Evolutionary conservation across 2,888 invertebrate species (phyloP), one percentile per base, ranked within the genome.

Genomic region (Gastracanthus pulcherrimus): DNA sequence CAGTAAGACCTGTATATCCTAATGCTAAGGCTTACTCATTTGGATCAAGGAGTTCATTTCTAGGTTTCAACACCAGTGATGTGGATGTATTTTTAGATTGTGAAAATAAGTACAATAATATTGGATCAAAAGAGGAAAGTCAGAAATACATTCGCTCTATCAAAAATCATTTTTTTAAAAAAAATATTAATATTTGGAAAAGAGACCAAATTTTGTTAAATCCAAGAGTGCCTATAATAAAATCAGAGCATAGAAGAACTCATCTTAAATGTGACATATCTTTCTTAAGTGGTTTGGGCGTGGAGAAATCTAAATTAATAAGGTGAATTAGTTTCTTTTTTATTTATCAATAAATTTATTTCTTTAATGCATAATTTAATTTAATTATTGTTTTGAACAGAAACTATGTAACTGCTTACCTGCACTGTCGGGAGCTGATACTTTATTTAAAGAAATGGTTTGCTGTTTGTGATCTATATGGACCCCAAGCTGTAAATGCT

Each of bases 191-290:
- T 67, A n/a, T 70, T 87, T 87, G 87, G 84, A 85, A 89, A 76
- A 85, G 93, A 13, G 84, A 89, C 66, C 86, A 91, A 23, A 92
- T 94, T 83, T 62, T 88, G 41, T 89, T 92, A 5, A 87, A 91
- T n/a, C 94, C 94, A 0, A 92, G 94, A 60, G 94, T 94, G 9
- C 95, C 95, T 0, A 94, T 95, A 79, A 92, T 95, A n/a, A 93
- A 93, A 87, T 90, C 93, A 11, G 89, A 89, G 55, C 93, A 94
- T 84, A 86, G 85, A 58, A 75, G 85, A 3, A 92, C 93, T 0
- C 87, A 91, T 0, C 91, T 94, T 26, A 92, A 93, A 74, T 94
- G 94, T 87, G 95, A 95, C 89, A 90, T 95, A 81, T 94, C 94
- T 0, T 94, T 94, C 86, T 91, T 92, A 13, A 94, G 94, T 88